Evolutionary conservation across 2,797 vertebrate species (phyloP).

Genomic region (Alcedo atthis): DNA sequence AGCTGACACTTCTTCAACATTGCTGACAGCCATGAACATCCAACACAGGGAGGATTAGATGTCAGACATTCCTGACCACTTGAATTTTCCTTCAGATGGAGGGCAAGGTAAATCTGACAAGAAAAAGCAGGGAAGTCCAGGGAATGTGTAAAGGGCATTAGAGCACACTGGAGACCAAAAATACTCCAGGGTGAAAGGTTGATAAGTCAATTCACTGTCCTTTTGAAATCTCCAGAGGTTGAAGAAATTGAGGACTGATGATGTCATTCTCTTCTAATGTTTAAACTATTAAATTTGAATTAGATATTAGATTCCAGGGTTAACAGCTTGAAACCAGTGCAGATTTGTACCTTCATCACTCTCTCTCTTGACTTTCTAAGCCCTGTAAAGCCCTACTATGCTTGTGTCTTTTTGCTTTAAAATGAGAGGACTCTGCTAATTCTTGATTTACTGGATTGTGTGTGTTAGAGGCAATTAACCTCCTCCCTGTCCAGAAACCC

Average conservation of each 20-base stretch:
- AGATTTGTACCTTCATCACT: conserved; percentile 31
- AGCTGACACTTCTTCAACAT: background rate
- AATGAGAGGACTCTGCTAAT: background rate
- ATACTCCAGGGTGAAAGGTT: conserved; percentile 16
- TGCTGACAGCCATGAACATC: background rate
- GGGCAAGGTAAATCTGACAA: rapidly evolving
- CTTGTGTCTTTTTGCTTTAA: background rate
- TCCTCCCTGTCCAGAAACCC: background rate
- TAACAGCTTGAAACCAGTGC: conserved; percentile 29
- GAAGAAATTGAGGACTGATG: conserved; percentile 28
- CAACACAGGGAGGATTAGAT: background rate
- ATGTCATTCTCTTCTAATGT: conserved; percentile 55
- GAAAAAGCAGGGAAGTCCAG: background rate
- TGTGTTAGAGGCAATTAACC: background rate
- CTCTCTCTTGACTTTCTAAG: background rate
- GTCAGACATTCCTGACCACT: background rate
- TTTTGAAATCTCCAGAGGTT: conserved; percentile 49
- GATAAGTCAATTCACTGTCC: conserved; percentile 42
- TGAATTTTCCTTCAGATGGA: background rate
- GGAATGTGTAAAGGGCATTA: background rate
- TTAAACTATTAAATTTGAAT: conserved; percentile 69
- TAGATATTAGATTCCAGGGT: conserved; percentile 45
- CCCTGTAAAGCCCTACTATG: background rate
- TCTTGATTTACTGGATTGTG: background rate
- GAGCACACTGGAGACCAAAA: background rate